Evolutionary conservation across 2,888 invertebrate species (phyloP).

Genomic region (Artemia sinica): DNA sequence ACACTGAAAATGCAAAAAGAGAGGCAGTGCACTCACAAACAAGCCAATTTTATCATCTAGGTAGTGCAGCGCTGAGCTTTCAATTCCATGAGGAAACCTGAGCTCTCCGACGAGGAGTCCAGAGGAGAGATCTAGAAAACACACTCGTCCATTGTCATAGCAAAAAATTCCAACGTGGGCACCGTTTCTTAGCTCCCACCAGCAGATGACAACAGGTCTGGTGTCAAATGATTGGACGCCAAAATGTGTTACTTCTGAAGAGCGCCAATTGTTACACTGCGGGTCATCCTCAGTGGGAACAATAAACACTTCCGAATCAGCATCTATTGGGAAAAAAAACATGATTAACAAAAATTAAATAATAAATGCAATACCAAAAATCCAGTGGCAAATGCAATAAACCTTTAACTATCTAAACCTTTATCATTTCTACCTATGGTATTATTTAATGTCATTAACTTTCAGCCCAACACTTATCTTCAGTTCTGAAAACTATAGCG

Average conservation of each 20-base stretch:
- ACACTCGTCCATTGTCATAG: not conserved
- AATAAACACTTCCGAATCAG: not conserved
- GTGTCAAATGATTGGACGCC: not conserved
- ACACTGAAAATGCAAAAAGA: too few relatives aligned
- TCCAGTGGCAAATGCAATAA: too few relatives aligned
- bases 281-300: not conserved
- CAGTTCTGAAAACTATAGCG: too few relatives aligned
- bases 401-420: too few relatives aligned
- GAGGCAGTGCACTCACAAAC: not conserved
- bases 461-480: too few relatives aligned
- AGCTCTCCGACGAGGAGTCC: not conserved
- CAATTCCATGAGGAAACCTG: not conserved
- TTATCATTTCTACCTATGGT: too few relatives aligned
- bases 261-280: not conserved
- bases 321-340: not conserved
- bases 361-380: too few relatives aligned
- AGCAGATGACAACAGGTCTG: not conserved
- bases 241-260: conserved; percentile 11
- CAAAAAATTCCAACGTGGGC: not conserved
- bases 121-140: conserved; percentile 1
- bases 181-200: conserved; percentile 3
- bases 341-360: too few relatives aligned
- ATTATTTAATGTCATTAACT: too few relatives aligned
- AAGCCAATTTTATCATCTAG: conserved; percentile 2
- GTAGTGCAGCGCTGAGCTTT: not conserved